These are phyloP conservation scores for Sabellastarte sp. DNA, from an alignment of 2,888 invertebrate species.

Conservation along the genomic window DNA sequence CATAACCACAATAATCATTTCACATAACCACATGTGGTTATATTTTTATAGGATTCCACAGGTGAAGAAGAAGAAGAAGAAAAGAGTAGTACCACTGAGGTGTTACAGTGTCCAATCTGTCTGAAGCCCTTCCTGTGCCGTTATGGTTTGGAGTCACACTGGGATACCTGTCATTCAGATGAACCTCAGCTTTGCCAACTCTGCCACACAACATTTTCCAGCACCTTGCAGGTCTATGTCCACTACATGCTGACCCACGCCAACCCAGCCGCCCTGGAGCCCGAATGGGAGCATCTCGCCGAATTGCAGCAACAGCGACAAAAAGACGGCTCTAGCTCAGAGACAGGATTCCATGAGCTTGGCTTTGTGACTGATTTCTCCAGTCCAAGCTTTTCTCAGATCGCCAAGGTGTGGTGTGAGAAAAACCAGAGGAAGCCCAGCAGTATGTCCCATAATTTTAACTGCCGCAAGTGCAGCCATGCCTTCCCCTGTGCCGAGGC, in stretches of 20 bases:
- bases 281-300: too few species aligned
- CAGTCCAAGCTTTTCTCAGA: constrained; percentile 75
- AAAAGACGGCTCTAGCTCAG: background rate
- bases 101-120: constrained; percentile 11
- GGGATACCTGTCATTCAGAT: constrained; percentile 2
- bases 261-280: too few species aligned
- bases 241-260: background rate
- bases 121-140: constrained; percentile 6
- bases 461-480: constrained; percentile 52
- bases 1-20: too few species aligned
- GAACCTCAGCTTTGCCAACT: background rate
- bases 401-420: constrained; percentile 74
- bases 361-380: constrained; percentile 76
- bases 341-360: constrained; percentile 42
- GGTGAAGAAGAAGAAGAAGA: too few species aligned
- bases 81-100: too few species aligned
- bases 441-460: constrained; percentile 46
- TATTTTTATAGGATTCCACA: too few species aligned
- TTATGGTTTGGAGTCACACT: constrained; percentile 13
- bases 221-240: background rate
- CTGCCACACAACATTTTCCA: background rate
- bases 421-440: constrained; percentile 60
- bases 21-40: too few species aligned
- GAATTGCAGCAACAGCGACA: background rate
- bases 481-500: constrained; percentile 57